These are phyloP conservation scores for Schizotus pectinicornis DNA, from an alignment of 2,888 invertebrate species.

Conservation along the genomic window DNA sequence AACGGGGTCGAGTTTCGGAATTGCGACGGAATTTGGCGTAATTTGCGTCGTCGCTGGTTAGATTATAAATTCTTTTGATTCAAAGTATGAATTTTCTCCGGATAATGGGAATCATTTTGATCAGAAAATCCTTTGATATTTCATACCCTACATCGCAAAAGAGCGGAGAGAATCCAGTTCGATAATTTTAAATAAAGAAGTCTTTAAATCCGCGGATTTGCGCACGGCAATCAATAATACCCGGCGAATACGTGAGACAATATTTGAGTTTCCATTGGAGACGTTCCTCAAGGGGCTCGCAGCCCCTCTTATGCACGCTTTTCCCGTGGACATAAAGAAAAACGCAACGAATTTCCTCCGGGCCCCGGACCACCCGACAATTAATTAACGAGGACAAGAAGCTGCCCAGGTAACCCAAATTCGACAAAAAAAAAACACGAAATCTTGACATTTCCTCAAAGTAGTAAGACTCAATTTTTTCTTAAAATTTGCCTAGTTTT, in stretches of 20 bases:
- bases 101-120: constrained; percentile 26
- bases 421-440: no score
- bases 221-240: constrained; percentile 26
- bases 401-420: no score
- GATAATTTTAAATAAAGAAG: constrained; percentile 25
- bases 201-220: constrained; percentile 26
- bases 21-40: constrained; percentile 12
- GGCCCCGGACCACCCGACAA: no score
- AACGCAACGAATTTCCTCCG: no score
- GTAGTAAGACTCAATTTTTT: no score
- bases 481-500: no score
- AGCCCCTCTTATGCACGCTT: constrained; percentile 18
- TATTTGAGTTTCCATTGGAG: constrained; percentile 31
- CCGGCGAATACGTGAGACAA: constrained; percentile 30
- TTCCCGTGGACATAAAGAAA: not conserved
- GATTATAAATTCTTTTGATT: constrained; percentile 24
- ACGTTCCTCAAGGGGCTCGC: constrained; percentile 26
- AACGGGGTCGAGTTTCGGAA: no score
- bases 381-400: no score
- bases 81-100: constrained; percentile 22
- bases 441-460: no score
- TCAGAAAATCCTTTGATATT: constrained; percentile 25
- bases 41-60: not conserved
- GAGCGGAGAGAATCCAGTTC: constrained; percentile 16
- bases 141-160: constrained; percentile 15